A percentile compares a stretch with the other conserved stretches of the same genome.
Conservation (phyloP, 1,140 invertebrate species). For the Hyles euphorbiae region DNA sequence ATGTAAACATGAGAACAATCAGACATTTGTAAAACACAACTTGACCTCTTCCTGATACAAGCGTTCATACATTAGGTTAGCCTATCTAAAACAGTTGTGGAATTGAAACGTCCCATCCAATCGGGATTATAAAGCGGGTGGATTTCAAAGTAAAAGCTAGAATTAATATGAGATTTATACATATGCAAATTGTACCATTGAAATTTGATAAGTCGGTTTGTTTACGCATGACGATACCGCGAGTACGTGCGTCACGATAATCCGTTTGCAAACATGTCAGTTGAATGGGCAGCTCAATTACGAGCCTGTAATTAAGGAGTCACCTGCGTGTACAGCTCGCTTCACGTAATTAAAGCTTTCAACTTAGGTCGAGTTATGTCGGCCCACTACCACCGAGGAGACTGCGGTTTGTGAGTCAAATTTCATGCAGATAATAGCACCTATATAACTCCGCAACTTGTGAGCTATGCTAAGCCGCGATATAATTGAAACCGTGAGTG, state of each 20-base stretch:
- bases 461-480: constrained; percentile 46
- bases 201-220: too few relatives aligned
- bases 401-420: constrained; percentile 62
- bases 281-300: constrained; percentile 66
- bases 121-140: too few relatives aligned
- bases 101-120: too few relatives aligned
- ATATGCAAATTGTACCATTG: too few relatives aligned
- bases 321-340: constrained; percentile 70
- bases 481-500: constrained; percentile 59
- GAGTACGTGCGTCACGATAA: constrained; percentile 51
- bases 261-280: constrained; percentile 64
- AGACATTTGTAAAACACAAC: too few relatives aligned
- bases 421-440: constrained; percentile 63
- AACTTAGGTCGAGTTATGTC: constrained; percentile 63
- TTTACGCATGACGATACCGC: too few relatives aligned
- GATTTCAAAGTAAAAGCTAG: too few relatives aligned
- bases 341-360: constrained; percentile 69
- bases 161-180: too few relatives aligned
- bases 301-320: constrained; percentile 69
- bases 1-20: too few relatives aligned
- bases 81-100: too few relatives aligned
- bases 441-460: constrained; percentile 53
- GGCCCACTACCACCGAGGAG: constrained; percentile 47
- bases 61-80: too few relatives aligned
- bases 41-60: too few relatives aligned